A percentile compares a stretch with the other conserved stretches of the same genome.
Conservation (phyloP, 2,888 invertebrate genomes). For the Archips xylosteana region DNA sequence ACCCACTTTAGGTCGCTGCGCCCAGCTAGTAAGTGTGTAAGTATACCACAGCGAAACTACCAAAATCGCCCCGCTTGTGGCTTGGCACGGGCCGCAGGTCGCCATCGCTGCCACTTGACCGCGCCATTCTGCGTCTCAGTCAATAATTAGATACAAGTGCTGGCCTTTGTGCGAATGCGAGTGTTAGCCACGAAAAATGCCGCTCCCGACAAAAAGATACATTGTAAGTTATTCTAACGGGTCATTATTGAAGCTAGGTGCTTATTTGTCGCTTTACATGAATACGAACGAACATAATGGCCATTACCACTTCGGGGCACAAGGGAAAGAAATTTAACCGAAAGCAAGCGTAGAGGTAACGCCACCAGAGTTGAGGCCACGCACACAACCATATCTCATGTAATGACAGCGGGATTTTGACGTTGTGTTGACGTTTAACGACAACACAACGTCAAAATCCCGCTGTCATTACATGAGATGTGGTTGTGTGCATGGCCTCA, state of each 20-base stretch:
- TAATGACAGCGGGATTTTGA: too few species aligned
- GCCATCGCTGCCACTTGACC: slow-evolving; percentile 47
- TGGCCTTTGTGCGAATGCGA: slow-evolving; percentile 46
- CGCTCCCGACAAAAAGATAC: slow-evolving; percentile 34
- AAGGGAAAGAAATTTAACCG: slow-evolving; percentile 5
- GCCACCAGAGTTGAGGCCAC: too few species aligned
- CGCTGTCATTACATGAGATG: too few species aligned
- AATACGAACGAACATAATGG: background rate
- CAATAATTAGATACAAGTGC: slow-evolving; percentile 49
- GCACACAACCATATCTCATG: too few species aligned
- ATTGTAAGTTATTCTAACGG: slow-evolving; percentile 34
- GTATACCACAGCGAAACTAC: too few species aligned
- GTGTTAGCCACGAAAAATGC: slow-evolving; percentile 44
- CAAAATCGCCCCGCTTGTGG: slow-evolving; percentile 22
- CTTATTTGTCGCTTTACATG: slow-evolving; percentile 31
- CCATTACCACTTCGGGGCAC: slow-evolving; percentile 3
- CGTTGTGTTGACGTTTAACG: too few species aligned
- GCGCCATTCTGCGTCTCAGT: slow-evolving; percentile 50
- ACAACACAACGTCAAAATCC: too few species aligned
- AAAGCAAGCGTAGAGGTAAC: too few species aligned
- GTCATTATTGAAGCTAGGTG: slow-evolving; percentile 32
- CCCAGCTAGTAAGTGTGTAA: too few species aligned
- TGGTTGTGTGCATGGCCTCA: too few species aligned
- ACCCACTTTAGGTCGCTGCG: too few species aligned
- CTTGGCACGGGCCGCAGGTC: slow-evolving; percentile 42